phyloP scores from a whole-genome alignment of 2,797 vertebrate genomes.

The Bovichtus diacanthus region DNA sequence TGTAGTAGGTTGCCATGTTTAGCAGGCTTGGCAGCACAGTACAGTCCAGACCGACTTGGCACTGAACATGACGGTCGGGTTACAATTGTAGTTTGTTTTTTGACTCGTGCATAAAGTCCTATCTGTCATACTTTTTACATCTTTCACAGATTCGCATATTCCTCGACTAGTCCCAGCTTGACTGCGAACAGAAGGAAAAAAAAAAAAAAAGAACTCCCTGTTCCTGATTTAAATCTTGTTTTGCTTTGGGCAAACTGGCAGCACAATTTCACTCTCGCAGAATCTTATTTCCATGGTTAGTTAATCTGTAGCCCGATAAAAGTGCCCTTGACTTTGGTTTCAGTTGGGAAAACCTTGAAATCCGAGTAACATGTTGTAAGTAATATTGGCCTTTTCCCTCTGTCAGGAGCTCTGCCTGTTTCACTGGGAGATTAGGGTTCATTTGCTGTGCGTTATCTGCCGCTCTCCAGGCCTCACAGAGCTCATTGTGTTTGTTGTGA shows the following conservation, averaged over 20 bases:
- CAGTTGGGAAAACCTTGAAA: constrained; percentile 58
- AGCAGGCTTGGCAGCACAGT: constrained; percentile 2
- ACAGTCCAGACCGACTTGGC: background rate
- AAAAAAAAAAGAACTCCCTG: constrained; percentile 11
- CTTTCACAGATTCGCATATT: background rate
- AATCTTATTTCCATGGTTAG: constrained; percentile 48
- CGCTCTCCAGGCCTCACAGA: constrained; percentile 37
- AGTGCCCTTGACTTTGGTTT: constrained; percentile 63
- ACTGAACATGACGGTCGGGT: background rate
- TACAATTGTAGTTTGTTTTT: background rate
- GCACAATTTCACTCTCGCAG: constrained; percentile 38
- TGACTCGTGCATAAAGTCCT: background rate
- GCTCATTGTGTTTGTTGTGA: constrained; percentile 53
- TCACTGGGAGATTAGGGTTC: constrained; percentile 36
- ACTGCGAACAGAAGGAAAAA: constrained; percentile 11
- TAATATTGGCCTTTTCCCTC: constrained; percentile 15
- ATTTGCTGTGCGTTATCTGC: constrained; percentile 61
- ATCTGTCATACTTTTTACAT: background rate
- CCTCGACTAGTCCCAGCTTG: background rate
- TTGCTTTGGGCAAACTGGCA: constrained; percentile 45
- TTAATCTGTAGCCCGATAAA: constrained; percentile 62
- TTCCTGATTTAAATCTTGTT: constrained; percentile 44
- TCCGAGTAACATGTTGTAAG: constrained; percentile 33
- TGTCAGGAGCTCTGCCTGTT: constrained; percentile 9
- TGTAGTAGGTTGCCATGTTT: background rate